phyloP scores from a whole-genome alignment of 2,888 invertebrate species.

The Napeogenes sylphis region DNA sequence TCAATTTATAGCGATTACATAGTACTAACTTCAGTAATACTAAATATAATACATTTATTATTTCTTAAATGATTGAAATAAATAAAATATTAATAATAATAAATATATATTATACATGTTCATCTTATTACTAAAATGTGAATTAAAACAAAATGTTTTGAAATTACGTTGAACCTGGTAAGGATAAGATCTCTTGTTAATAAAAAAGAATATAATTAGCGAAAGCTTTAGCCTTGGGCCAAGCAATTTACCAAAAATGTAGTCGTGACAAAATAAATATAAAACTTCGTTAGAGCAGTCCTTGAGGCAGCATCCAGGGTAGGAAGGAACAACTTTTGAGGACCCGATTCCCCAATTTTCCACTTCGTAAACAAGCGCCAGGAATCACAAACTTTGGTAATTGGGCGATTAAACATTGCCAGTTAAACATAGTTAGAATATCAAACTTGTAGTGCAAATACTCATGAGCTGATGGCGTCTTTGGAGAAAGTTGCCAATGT shows the following conservation, averaged over 20 bases:
- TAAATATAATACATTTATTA: too few relatives aligned
- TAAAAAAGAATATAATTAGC: not conserved
- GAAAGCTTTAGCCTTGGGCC: not conserved
- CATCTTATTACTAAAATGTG: too few relatives aligned
- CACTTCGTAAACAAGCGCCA: conserved; percentile 22
- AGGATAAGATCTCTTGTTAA: not conserved
- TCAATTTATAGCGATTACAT: too few relatives aligned
- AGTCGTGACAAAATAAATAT: conserved; percentile 3
- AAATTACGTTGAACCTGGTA: too few relatives aligned
- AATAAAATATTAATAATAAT: too few relatives aligned
- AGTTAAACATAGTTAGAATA: conserved; percentile 21
- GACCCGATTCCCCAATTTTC: conserved; percentile 25
- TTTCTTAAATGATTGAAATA: too few relatives aligned
- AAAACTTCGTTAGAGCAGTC: conserved; percentile 2
- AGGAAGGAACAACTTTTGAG: conserved; percentile 13
- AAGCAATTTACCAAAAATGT: not conserved
- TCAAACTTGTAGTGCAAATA: conserved; percentile 15
- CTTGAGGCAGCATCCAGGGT: conserved; percentile 4
- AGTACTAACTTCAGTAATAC: too few relatives aligned
- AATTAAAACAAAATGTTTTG: too few relatives aligned
- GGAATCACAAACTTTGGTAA: conserved; percentile 16
- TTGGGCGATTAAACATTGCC: conserved; percentile 23
- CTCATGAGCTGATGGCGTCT: not conserved
- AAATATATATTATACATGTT: too few relatives aligned
- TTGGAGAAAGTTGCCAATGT: not conserved